Conservation (phyloP, 2,888 invertebrate genomes). For the Lasioglossum villosulum region DNA sequence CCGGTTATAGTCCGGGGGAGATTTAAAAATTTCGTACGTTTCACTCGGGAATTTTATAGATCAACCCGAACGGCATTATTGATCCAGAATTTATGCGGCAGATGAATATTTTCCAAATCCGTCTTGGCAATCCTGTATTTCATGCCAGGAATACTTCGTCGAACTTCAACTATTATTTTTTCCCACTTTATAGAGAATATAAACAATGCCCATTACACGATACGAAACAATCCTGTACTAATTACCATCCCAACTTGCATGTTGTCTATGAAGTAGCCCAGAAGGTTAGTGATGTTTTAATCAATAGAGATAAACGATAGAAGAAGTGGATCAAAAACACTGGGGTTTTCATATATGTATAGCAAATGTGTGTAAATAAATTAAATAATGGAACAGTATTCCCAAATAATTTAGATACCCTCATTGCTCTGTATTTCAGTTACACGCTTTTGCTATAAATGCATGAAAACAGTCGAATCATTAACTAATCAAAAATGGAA, state of each 20-base stretch:
- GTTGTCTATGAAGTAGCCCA: not conserved
- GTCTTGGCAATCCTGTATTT: not conserved
- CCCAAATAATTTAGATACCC: not conserved
- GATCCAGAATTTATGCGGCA: not conserved
- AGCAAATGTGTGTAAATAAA: no score
- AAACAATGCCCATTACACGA: not conserved
- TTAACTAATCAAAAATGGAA: not conserved
- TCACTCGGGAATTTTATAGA: constrained; percentile 2
- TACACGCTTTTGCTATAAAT: no score
- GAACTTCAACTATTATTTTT: not conserved
- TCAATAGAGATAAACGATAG: not conserved
- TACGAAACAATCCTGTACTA: not conserved
- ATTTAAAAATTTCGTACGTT: not conserved
- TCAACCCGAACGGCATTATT: not conserved
- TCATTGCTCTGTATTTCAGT: no score
- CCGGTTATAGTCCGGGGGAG: not conserved
- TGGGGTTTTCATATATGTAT: not conserved
- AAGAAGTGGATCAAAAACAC: no score
- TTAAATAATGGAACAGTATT: no score
- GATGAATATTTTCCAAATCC: not conserved
- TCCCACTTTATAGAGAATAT: not conserved
- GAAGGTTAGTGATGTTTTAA: not conserved
- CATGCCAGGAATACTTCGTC: not conserved
- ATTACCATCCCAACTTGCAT: not conserved
- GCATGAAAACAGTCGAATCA: no score